Evolutionary conservation across 2,797 vertebrate genomes (phyloP).

Genomic region (Gadopsis marmoratus): DNA sequence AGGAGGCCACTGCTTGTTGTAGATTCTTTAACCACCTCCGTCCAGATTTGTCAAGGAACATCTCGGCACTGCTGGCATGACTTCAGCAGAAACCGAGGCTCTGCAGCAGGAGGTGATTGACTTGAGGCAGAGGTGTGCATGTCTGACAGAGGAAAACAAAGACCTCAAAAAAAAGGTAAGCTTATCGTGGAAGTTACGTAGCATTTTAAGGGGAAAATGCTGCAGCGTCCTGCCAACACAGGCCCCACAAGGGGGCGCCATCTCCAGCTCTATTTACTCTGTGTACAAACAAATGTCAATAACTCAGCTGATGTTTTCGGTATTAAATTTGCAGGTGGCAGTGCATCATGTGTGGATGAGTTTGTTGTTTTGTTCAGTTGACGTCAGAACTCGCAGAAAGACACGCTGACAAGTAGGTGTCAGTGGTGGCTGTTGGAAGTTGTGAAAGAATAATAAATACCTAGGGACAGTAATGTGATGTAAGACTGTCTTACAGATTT

Average conservation of each 20-base stretch:
- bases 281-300: too few species aligned
- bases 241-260: neutral
- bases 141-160: slow-evolving; percentile 92
- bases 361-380: neutral
- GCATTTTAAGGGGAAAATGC: too few species aligned
- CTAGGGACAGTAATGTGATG: neutral
- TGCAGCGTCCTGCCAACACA: too few species aligned
- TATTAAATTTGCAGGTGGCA: too few species aligned
- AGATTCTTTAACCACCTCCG: slow-evolving; percentile 53
- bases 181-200: rapidly evolving
- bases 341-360: neutral
- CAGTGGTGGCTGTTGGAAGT: neutral
- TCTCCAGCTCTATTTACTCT: neutral
- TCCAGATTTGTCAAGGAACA: slow-evolving; percentile 94
- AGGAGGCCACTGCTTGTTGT: neutral
- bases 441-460: neutral
- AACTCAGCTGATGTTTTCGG: neutral
- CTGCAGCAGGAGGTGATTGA: slow-evolving; percentile 91
- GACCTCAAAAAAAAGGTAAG: slow-evolving; percentile 91
- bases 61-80: slow-evolving; percentile 85
- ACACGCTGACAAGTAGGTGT: neutral
- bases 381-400: neutral
- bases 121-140: slow-evolving; percentile 91
- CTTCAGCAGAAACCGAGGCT: slow-evolving; percentile 86
- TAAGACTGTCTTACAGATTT: neutral